Evolutionary conservation across 2,113 vertebrate genomes (phyloP).

Genomic region (Mesocricetus auratus): DNA sequence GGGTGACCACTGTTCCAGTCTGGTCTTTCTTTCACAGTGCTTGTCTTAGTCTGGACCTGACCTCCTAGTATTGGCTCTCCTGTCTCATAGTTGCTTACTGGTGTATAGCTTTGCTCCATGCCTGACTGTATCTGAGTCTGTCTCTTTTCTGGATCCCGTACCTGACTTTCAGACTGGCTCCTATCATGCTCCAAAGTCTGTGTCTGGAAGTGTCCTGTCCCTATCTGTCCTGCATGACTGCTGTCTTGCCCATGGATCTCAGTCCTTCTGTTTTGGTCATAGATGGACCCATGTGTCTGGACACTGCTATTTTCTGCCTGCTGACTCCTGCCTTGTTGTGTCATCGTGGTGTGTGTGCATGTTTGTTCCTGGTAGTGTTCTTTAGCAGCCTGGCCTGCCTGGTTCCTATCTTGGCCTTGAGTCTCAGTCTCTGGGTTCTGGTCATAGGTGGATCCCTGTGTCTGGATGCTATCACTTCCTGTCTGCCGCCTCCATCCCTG

Average conservation of each 20-base stretch:
- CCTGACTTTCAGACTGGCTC: not conserved
- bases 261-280: not conserved
- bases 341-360: not conserved
- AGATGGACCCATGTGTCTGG: not conserved
- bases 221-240: not conserved
- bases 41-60: conserved; percentile 11
- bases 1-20: not conserved
- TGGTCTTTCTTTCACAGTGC: not conserved
- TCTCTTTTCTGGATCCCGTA: not conserved
- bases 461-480: not conserved
- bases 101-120: not conserved
- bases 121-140: conserved; percentile 24
- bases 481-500: not conserved
- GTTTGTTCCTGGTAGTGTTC: not conserved
- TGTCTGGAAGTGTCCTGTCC: not conserved
- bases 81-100: not conserved
- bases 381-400: not conserved
- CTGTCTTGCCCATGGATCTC: not conserved
- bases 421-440: not conserved
- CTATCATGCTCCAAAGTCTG: not conserved
- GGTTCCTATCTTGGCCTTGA: not conserved
- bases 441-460: not conserved
- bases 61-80: not conserved
- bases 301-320: not conserved
- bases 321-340: not conserved